Percentiles rank a stretch among this genome's conserved stretches.
Conservation (phyloP, 2,113 vertebrate species). For the Hyperoodon ampullatus region DNA sequence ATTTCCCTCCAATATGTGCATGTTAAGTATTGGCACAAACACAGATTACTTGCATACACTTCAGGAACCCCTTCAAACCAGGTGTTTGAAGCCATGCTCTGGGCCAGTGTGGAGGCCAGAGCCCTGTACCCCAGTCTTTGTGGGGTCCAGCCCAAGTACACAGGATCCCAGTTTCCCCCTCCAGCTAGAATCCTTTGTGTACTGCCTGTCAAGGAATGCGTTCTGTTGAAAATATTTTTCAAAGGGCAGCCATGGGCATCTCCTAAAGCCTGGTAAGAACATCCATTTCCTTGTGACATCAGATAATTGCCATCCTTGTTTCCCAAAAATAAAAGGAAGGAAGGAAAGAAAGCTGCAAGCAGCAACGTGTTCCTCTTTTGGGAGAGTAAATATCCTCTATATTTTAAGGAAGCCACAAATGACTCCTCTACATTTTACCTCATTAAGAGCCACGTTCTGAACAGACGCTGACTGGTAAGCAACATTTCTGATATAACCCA, state of each 20-base stretch:
- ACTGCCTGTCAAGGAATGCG: neutral
- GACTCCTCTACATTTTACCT: constrained; percentile 85
- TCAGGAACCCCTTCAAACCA: neutral
- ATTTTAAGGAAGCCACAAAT: constrained; percentile 42
- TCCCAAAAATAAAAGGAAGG: constrained; percentile 49
- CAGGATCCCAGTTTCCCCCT: neutral
- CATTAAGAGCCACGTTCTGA: constrained; percentile 78
- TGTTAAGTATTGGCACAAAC: neutral
- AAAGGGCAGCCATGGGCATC: neutral
- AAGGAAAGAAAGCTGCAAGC: constrained; percentile 9
- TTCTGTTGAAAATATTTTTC: constrained; percentile 15
- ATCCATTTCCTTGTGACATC: neutral
- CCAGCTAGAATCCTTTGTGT: neutral
- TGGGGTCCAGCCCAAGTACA: neutral
- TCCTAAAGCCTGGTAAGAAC: neutral
- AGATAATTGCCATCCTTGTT: constrained; percentile 17
- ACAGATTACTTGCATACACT: neutral
- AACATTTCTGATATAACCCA: constrained; percentile 92
- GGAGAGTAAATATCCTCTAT: neutral
- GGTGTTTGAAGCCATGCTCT: neutral
- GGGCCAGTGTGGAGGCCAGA: neutral
- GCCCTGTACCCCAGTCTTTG: neutral
- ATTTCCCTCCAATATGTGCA: neutral
- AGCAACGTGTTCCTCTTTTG: neutral
- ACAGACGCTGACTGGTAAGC: constrained; percentile 83